Evolutionary conservation across 2,888 invertebrate species (phyloP), one percentile per base, ranked within the genome.

Genomic region (Drosophila subquinaria): DNA sequence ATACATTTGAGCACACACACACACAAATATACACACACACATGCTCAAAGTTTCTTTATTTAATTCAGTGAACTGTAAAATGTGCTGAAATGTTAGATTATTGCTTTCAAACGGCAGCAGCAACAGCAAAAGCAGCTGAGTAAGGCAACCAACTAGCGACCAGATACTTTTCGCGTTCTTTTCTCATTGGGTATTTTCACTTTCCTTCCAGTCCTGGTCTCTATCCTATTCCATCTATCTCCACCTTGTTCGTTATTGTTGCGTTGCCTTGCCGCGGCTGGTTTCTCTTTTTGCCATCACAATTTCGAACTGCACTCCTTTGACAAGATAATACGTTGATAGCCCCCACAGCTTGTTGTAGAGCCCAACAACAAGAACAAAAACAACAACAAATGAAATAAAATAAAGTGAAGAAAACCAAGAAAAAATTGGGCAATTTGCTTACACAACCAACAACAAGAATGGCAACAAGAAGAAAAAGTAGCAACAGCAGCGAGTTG

Each of bases 21-120:
- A 66, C 59, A n/a, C n/a, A n/a, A n/a, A n/a, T n/a, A n/a, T n/a
- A 75, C 52, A 52, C 36, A 67, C 68, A 23, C 20, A 42, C 47
- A 55, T 15, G 62, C 76, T 72, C 87, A 83, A 89, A 84, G 84
- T 84, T 84, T 84, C 89, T 89, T 84, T 84, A 84, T 84, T 84
- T 89, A 89, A 89, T 84, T 89, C 84, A 84, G 84, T 84, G 84
- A 84, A 89, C 84, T 84, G 84, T 84, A 84, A 84, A 84, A 84
- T 84, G 84, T 84, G 84, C 84, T 84, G 84, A 84, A 84, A 84
- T 89, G 84, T 84, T 84, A 89, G 84, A 84, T 84, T 84, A 84
- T 84, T 84, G 84, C 84, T 84, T 84, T 87, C 71, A 40, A 74
- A 48, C 69, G 51, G 50, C 61, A 52, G 15, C 27, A 47, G 65